phyloP scores from a whole-genome alignment of 2,888 invertebrate genomes.

The Sarcophaga carnaria region DNA sequence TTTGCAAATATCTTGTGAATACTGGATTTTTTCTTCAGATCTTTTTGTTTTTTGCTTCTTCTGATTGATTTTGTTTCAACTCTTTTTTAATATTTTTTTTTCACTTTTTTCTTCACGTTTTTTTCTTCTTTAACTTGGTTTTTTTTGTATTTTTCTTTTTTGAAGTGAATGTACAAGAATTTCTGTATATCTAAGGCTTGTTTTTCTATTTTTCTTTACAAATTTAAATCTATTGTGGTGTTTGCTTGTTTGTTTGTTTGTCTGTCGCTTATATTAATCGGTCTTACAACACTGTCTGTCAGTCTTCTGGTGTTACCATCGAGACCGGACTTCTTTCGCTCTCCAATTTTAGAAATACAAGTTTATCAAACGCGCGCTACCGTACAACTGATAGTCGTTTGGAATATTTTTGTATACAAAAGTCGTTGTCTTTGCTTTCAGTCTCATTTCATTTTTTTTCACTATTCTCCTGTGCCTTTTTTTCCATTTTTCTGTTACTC shows the following conservation, averaged over 20 bases:
- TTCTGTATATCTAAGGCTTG: not conserved
- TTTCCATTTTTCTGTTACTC: conserved; percentile 28
- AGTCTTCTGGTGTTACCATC: no score
- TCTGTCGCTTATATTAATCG: conserved; percentile 43
- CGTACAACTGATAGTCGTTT: conserved; percentile 58
- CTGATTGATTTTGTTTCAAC: not conserved
- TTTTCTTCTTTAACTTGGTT: not conserved
- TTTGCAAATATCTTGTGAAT: not conserved
- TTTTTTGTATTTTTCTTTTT: not conserved
- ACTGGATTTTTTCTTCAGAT: not conserved
- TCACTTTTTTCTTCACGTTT: not conserved
- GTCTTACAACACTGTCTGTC: conserved; percentile 36
- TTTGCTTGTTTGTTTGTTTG: conserved; percentile 12
- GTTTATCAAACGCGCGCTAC: conserved; percentile 67
- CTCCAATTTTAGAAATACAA: conserved; percentile 33
- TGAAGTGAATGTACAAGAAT: not conserved
- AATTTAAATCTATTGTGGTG: conserved; percentile 20
- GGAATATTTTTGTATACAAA: conserved; percentile 37
- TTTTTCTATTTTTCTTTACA: conserved; percentile 8
- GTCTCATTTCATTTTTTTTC: conserved; percentile 33
- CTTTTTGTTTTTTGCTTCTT: not conserved
- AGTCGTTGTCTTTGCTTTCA: conserved; percentile 37
- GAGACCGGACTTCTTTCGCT: conserved; percentile 9
- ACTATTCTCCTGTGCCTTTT: conserved; percentile 13
- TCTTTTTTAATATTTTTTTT: not conserved